Base-by-base conservation (phyloP, 2,113 vertebrate species). In the Alaudala cheleensis region DNA sequence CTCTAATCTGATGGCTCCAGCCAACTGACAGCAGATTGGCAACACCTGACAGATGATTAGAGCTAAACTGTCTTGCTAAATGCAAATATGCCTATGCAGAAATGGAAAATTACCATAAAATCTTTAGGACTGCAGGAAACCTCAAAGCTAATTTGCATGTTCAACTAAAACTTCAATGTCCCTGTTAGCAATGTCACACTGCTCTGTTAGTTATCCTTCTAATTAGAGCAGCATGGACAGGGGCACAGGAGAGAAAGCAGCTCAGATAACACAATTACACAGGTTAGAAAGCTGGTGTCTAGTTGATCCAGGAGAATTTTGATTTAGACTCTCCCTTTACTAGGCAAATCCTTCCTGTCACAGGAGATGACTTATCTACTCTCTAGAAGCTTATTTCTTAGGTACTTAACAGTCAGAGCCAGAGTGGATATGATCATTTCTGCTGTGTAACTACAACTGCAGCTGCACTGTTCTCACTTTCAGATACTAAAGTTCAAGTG, bases 51-150 rank as follows among this genome's bases (percentile, higher is more conserved):
- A 97, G 93, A 96, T 94, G 80, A 97, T 88, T 83, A 91, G 91
- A 97, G 93, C 96, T 92, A 88, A 97, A 96, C 93, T 95, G 90
- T 92, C 96, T 95, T 92, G 96, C 93, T 96, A 96, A 97, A 98
- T 97, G 97, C 97, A 98, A 98, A 98, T 97, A 95, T 45, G 93
- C 96, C 96, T 92, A 93, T 95, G 97, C 96, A 97, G 97, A 97
- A 97, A 96, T 88, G 84, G 96, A 96, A 97, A 98, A 98, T 97
- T 97, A 97, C 96, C 97, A 95, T 97, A 97, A 97, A 98, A 97
- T 96, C 97, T 98, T 97, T 92, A 97, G 86, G 96, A 95, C 93
- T 88, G 95, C 82, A 88, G 97, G 97, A 97, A 98, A 98, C 96
- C 95, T 97, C 96, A 96, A 90, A 97, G 97, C 91, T 97, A 96